Percentiles rank a stretch among this genome's conserved stretches.
phyloP scores from a whole-genome alignment of 30 jellyfish, hydroid and myxozoan genomes.

The Hydractinia symbiolongicarpus region DNA sequence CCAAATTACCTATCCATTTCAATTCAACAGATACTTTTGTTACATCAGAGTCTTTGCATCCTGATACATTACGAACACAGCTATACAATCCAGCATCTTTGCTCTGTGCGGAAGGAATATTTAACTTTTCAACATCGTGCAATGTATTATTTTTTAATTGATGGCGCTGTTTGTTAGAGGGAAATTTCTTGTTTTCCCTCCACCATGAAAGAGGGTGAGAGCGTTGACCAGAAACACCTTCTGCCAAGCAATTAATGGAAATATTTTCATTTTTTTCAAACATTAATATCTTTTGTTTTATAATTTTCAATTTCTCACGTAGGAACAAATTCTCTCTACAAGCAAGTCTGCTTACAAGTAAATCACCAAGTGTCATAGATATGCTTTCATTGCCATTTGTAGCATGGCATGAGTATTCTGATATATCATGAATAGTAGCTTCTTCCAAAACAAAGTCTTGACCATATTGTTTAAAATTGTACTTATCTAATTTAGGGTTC shows the following conservation, averaged over 20 bases:
- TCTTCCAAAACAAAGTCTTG: not conserved
- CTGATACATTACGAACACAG: not conserved
- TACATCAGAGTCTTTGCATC: not conserved
- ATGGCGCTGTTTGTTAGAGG: not conserved
- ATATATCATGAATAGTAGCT: not conserved
- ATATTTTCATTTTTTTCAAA: constrained; percentile 9
- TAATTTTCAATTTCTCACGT: not conserved
- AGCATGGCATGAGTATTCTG: not conserved
- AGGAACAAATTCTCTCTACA: not conserved
- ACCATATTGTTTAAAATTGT: not conserved
- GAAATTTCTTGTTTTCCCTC: not conserved
- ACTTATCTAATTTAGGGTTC: not conserved
- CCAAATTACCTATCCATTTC: not conserved
- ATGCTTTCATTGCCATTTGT: not conserved
- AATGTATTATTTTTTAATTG: too few relatives aligned
- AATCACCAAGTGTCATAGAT: not conserved
- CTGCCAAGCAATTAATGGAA: not conserved
- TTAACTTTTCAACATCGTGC: not conserved
- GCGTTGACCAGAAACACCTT: not conserved
- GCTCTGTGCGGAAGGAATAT: not conserved
- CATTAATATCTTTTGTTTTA: not conserved
- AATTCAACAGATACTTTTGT: not conserved
- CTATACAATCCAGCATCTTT: not conserved
- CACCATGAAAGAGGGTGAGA: not conserved
- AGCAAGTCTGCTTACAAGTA: not conserved